phyloP scores from a whole-genome alignment of 2,113 vertebrate genomes.

The Phyllopteryx taeniolatus region DNA sequence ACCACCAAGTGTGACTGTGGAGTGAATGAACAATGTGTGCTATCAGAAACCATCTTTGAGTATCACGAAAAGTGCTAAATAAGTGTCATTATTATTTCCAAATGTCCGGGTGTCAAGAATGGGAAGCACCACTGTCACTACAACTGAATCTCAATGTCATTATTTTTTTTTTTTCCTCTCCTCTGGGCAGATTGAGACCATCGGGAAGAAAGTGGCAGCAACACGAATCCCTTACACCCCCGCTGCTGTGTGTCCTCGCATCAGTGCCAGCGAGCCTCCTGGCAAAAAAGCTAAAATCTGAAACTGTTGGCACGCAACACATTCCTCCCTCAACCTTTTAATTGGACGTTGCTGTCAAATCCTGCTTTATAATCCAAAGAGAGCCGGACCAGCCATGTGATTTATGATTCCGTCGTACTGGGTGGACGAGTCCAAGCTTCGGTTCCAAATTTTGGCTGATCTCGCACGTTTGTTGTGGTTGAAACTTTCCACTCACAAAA shows the following conservation, averaged over 20 bases:
- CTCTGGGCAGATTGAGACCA: slow-evolving; percentile 87
- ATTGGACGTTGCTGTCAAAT: slow-evolving; percentile 8
- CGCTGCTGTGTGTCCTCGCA: slow-evolving; percentile 75
- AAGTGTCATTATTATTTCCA: background rate
- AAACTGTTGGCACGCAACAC: slow-evolving; percentile 17
- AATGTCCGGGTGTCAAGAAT: background rate
- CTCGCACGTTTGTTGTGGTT: background rate
- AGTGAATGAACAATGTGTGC: too few relatives aligned
- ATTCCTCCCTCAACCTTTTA: slow-evolving; percentile 31
- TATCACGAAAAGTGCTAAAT: too few relatives aligned
- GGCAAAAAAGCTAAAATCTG: slow-evolving; percentile 88
- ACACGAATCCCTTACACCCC: slow-evolving; percentile 90
- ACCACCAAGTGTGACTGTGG: too few relatives aligned
- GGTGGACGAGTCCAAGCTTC: slow-evolving; percentile 9
- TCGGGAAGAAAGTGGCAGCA: slow-evolving; percentile 90
- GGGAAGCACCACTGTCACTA: background rate
- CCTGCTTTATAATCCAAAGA: background rate
- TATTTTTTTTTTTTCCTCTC: background rate
- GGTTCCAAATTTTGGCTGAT: slow-evolving; percentile 5
- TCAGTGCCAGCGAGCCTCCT: slow-evolving; percentile 80
- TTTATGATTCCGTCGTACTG: background rate
- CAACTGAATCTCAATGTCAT: background rate
- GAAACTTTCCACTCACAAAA: slow-evolving; percentile 11
- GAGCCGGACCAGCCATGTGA: background rate
- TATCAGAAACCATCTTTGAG: too few relatives aligned